Evolutionary conservation across 1,140 invertebrate genomes (phyloP), one percentile per base, ranked within the genome.

Genomic region (Bombyx mori): DNA sequence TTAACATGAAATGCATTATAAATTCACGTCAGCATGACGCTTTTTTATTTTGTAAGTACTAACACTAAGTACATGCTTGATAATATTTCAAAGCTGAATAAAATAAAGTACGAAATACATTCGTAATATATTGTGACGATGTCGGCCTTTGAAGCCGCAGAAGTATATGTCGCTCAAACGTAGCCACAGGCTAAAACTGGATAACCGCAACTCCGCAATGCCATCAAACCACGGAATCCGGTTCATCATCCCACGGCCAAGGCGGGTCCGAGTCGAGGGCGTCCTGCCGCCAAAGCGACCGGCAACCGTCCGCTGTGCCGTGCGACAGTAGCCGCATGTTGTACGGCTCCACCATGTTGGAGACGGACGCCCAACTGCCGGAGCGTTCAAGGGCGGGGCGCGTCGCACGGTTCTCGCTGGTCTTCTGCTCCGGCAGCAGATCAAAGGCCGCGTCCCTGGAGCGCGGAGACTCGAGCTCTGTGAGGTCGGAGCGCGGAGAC

Each of bases 251-350:
- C 75, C 80, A 84, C 9, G 79, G 77, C 82, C 82, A 86, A n/a
- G 82, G 82, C 62, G 82, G 82, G 54, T 63, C 82, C 10, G 73
- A 53, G 64, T 88, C 86, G 26, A 88, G 68, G 54, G 85, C 86
- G 69, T 88, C 78, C 66, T 88, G 86, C 0, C 86, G 77, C 85
- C 85, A 88, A 54, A 87, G 73, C 51, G 69, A 63, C 45, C 83
- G 79, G 12, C 66, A 60, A 46, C 69, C 57, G 48, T 84, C 81
- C 6, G 77, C 68, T 7, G 70, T 63, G 56, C 75, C 78, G 58
- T 70, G 78, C 48, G 79, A 68, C 62, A 88, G 67, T 58, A 85
- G 73, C 48, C 77, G 75, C 78, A 86, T 68, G 64, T 79, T 81
- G 65, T 86, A 87, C 10, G 86, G 83, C 67, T 87, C 84, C 58